Percentiles rank a stretch among this genome's conserved stretches.
Conservation (phyloP, 2,888 invertebrate genomes). For the Coelopa pilipes region DNA sequence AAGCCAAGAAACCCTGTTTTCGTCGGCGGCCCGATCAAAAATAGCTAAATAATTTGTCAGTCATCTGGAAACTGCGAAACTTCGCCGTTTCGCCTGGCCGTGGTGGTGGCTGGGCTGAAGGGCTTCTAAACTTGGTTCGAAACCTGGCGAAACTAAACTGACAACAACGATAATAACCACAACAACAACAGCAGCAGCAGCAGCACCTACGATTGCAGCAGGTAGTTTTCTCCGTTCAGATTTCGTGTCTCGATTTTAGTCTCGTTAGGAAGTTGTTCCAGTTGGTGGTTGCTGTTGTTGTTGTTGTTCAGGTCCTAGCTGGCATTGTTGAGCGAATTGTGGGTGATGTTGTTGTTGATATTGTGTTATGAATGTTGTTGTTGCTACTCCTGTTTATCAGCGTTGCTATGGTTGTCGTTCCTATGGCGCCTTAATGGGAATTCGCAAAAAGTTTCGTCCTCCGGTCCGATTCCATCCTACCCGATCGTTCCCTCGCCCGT, state of each 20-base stretch:
- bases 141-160: constrained; percentile 5
- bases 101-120: neutral
- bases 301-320: constrained; percentile 7
- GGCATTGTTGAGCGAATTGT: neutral
- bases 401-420: neutral
- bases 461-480: neutral
- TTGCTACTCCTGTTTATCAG: neutral
- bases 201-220: neutral
- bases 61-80: constrained; percentile 29
- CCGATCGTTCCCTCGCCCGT: neutral
- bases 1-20: no score
- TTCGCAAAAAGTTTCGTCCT: constrained; percentile 9
- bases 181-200: no score
- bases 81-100: neutral
- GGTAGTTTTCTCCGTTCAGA: no score
- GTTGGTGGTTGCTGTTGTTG: neutral
- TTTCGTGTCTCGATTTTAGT: no score
- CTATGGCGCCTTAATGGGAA: constrained; percentile 17
- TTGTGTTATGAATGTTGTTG: neutral
- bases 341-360: constrained; percentile 6
- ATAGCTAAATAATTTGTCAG: constrained; percentile 33
- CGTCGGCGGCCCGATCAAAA: constrained; percentile 1
- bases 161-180: constrained; percentile 13
- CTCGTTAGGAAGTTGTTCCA: no score
- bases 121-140: neutral